Base-by-base conservation (phyloP, 1,140 invertebrate genomes). In the Bradysia coprophila region DNA sequence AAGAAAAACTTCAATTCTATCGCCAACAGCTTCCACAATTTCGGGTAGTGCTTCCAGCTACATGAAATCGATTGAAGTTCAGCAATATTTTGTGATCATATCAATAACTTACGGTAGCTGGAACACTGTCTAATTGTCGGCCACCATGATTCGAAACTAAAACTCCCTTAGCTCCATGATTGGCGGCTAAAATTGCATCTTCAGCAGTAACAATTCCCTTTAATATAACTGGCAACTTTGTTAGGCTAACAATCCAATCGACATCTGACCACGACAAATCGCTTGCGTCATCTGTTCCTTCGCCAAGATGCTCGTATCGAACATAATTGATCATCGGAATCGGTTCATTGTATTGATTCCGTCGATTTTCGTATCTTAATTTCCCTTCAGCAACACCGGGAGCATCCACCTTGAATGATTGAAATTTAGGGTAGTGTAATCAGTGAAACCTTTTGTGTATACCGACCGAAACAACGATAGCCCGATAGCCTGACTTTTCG, bases 121-220 rank as follows among this genome's bases (percentile, higher is more conserved):
- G 79, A 20, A 78, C 76, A n/a, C 76, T 72, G 56, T 95, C 90
- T 15, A 94, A 62, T 67, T 94, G 90, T 41, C 89, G 68, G 0
- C 76, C 89, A 2, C 89, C 90, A 61, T 94, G 90, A 64, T 93
- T 94, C 0, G 89, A 94, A 10, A 96, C 88, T 9, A 88, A 63
- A 37, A 96, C 77, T 1, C 69, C 91, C n/a, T 68, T 58, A 34
- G 74, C 82, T 11, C 86, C 87, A 38, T 72, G 61, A 51, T 88
- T 63, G 1, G 77, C 61, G 1, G 79, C 88, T 44, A 79, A 61
- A 11, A 76, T 46, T 1, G 90, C 89, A 67, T 96, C 92, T 52
- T 92, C 83, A 1, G 69, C 73, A 6, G 87, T 86, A 21, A 95
- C 59, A 43, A 96, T 73, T 16, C 92, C 92, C 67, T 96, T 96